A percentile compares a stretch with the other conserved stretches of the same genome.
Evolutionary conservation across 2,113 vertebrate species (phyloP).

Genomic region (Urocolius indicus): DNA sequence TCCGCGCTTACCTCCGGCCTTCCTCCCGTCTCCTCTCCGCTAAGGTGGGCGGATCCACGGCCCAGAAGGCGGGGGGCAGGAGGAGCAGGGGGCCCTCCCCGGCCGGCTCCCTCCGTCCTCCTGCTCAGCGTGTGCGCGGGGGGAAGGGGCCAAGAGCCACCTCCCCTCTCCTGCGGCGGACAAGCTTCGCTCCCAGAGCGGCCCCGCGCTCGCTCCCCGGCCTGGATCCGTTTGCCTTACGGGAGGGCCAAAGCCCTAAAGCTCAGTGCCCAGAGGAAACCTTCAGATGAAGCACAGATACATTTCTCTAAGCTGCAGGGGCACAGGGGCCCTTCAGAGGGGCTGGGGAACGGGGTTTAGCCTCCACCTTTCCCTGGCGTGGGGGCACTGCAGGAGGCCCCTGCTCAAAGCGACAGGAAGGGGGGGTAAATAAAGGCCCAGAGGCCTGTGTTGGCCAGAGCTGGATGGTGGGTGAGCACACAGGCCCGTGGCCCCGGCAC

Average conservation of each 20-base stretch:
- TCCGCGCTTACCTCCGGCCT: constrained; percentile 55
- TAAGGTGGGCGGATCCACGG: constrained; percentile 63
- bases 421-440: rapidly evolving
- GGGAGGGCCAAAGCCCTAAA: not conserved
- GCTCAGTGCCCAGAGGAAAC: not conserved
- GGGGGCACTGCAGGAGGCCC: not conserved
- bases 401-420: not conserved
- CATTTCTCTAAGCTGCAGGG: constrained; percentile 19
- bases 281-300: constrained; percentile 35
- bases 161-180: not conserved
- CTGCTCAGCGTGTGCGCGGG: constrained; percentile 11
- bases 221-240: not conserved
- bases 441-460: not conserved
- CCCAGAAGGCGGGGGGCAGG: constrained; percentile 1
- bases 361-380: not conserved
- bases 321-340: not conserved
- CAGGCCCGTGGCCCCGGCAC: not conserved
- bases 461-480: not conserved
- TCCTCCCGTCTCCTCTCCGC: constrained; percentile 56
- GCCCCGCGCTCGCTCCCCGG: not conserved
- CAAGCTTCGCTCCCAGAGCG: constrained; percentile 10
- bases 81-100: constrained; percentile 31
- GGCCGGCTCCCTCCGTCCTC: constrained; percentile 45
- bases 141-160: constrained; percentile 47
- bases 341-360: not conserved